Evolutionary conservation across 2,113 vertebrate species (phyloP), one percentile per base, ranked within the genome.

Genomic region (Lutjanus erythropterus): DNA sequence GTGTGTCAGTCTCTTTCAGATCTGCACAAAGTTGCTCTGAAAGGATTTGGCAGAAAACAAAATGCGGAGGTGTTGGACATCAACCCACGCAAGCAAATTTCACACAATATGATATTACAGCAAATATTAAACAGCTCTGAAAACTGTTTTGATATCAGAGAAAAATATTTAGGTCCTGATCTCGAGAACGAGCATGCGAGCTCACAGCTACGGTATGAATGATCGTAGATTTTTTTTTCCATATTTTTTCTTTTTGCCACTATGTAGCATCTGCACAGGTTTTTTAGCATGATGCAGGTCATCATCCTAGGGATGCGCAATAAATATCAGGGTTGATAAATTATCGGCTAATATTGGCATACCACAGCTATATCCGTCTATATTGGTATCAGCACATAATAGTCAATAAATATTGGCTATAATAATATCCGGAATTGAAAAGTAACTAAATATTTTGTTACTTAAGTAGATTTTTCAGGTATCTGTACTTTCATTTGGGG

Each of bases 11-110:
- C 12, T 68, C 18, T 70, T 73, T 81, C 33, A 80, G 42, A 71
- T 80, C 68, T 67, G 35, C 12, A 37, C 62, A 62, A 39, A 71
- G 35, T 39, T 37, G 75, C 58, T 25, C 69, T 73, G 46, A 58
- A 75, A 84, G 42, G 50, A 72, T 74, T 86, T 87, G 73, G 71
- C 78, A 60, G 55, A 74, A 66, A 81, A 41, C 18, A 61, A 60
- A 56, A 39, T 60, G 66, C 37, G 67, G n/a, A 65, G 52, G 79
- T 70, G 71, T 27, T 68, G 33, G 69, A 69, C 39, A 64, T 55
- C 70, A 71, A 72, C 77, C 81, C 79, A 81, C 62, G 50, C 74
- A 70, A 78, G 27, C 60, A 65, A 23, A 58, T 80, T 66, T 72
- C 71, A 70, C 71, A 80, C 64, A 79, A 47, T 79, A 84, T 80